Evolutionary conservation across 2,113 vertebrate genomes (phyloP).

Genomic region (Cryptotis parvus): DNA sequence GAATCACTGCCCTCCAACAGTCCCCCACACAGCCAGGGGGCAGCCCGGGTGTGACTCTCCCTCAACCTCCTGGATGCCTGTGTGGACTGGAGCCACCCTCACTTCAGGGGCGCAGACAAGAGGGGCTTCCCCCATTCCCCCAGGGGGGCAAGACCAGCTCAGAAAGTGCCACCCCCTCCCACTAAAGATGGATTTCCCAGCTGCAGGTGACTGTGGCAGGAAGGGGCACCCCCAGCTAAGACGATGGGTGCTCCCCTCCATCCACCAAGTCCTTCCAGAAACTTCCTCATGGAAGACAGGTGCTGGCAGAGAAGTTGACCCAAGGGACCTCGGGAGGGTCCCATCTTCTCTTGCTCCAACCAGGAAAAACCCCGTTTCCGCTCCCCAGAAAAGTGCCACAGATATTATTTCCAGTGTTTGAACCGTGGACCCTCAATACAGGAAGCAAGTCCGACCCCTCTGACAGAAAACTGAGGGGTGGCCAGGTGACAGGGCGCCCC

Average conservation of each 20-base stretch:
- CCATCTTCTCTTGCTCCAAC: background rate
- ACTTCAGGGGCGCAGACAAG: background rate
- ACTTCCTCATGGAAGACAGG: too few relatives aligned
- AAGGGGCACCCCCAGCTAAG: rapidly evolving
- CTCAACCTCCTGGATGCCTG: too few relatives aligned
- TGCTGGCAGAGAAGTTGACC: background rate
- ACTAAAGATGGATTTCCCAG: background rate
- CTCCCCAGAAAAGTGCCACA: background rate
- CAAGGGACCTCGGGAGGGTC: background rate
- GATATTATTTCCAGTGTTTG: background rate
- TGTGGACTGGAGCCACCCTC: background rate
- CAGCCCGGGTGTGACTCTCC: background rate
- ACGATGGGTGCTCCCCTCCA: background rate
- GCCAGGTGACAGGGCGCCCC: background rate
- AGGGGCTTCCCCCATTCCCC: background rate
- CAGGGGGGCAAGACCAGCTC: background rate
- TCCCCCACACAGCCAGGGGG: conserved; percentile 11
- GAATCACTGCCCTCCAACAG: too few relatives aligned
- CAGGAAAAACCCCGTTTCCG: background rate
- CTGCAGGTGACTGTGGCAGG: background rate
- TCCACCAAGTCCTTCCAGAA: background rate
- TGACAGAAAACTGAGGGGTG: background rate
- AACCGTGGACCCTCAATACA: background rate
- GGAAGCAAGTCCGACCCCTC: background rate
- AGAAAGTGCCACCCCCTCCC: background rate